Percentiles rank a stretch among this genome's conserved stretches.
phyloP scores from a whole-genome alignment of 1,140 invertebrate genomes.

The Rhizoglyphus robini region DNA sequence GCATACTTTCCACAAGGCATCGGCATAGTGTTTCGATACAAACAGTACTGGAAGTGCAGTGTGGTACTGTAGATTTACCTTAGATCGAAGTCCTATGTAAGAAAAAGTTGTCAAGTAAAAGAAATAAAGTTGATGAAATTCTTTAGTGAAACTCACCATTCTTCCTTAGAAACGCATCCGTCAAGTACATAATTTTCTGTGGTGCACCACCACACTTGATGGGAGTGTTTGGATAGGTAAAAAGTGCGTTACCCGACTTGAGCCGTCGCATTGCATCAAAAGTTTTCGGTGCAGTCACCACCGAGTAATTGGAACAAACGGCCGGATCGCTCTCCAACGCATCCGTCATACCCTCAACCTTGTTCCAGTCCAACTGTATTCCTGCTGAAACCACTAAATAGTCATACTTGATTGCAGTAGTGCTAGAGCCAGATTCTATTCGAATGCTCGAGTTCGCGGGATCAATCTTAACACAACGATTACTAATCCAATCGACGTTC shows the following conservation, averaged over 20 bases:
- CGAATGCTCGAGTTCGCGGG: conserved; percentile 56
- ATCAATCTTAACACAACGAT: conserved; percentile 52
- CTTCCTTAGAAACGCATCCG: conserved; percentile 71
- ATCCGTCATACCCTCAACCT: conserved; percentile 63
- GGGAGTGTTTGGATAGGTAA: conserved; percentile 77
- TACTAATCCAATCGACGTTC: conserved; percentile 62
- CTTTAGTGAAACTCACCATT: conserved; percentile 43
- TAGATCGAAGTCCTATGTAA: conserved; percentile 45
- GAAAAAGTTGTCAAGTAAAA: conserved; percentile 1
- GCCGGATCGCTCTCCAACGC: conserved; percentile 54
- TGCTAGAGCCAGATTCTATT: conserved; percentile 48
- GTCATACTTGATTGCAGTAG: conserved; percentile 58
- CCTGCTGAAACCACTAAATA: conserved; percentile 47
- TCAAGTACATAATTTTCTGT: conserved; percentile 86
- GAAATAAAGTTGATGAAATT: neutral
- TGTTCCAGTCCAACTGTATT: conserved; percentile 25
- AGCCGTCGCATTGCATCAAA: conserved; percentile 55
- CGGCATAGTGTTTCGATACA: conserved; percentile 83
- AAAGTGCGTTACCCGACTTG: conserved; percentile 64
- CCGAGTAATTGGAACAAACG: conserved; percentile 80
- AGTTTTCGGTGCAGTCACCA: conserved; percentile 64
- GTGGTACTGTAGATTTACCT: conserved; percentile 67
- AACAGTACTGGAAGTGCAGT: conserved; percentile 77
- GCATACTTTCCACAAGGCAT: conserved; percentile 62
- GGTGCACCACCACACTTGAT: conserved; percentile 96